Conservation (phyloP, 2,113 vertebrate genomes). For the Apaloderma vittatum region DNA sequence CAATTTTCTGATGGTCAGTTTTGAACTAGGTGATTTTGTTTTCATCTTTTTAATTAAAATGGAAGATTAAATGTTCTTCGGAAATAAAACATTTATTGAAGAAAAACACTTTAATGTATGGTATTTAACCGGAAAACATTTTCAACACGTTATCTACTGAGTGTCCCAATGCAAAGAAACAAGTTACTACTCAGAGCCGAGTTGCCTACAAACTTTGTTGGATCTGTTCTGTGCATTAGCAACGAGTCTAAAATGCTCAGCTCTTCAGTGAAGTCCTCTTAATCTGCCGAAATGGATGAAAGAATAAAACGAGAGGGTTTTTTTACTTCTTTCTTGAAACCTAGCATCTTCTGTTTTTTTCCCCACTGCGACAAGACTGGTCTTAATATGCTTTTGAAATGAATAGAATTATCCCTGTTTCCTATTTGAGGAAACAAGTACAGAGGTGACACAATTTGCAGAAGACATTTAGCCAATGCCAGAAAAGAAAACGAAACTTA, state of each 20-base stretch:
- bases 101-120: background rate
- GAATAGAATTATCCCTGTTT: background rate
- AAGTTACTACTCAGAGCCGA: background rate
- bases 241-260: background rate
- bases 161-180: background rate
- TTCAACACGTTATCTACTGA: background rate
- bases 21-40: background rate
- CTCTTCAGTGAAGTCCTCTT: background rate
- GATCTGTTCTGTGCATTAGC: background rate
- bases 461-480: background rate
- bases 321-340: background rate
- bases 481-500: background rate
- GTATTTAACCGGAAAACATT: background rate
- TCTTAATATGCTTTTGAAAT: background rate
- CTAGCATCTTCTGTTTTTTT: background rate
- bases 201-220: background rate
- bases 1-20: background rate
- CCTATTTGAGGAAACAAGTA: background rate
- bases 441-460: background rate
- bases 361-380: background rate
- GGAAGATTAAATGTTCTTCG: background rate
- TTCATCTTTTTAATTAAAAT: background rate
- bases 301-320: background rate
- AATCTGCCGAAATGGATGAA: background rate
- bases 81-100: background rate